phyloP scores from a whole-genome alignment of 2,113 vertebrate species.

The Struthidea cinerea region DNA sequence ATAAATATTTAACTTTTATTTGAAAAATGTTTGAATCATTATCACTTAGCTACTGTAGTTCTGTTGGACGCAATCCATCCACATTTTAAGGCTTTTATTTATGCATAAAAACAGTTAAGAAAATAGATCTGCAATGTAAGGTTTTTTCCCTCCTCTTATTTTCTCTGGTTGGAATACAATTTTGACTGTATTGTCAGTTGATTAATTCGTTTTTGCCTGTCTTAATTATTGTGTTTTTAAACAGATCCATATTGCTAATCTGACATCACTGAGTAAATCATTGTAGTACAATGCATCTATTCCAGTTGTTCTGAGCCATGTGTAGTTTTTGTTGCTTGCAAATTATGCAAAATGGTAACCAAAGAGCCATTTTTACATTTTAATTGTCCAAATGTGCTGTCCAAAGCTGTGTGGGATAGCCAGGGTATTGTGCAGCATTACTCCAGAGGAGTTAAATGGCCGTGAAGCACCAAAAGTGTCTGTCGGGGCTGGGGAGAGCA shows the following conservation, averaged over 20 bases:
- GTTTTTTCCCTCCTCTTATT: slow-evolving; percentile 53
- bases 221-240: slow-evolving; percentile 78
- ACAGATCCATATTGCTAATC: slow-evolving; percentile 77
- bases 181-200: slow-evolving; percentile 70
- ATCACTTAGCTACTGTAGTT: slow-evolving; percentile 83
- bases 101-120: slow-evolving; percentile 77
- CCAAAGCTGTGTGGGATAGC: slow-evolving; percentile 50
- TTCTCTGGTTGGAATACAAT: slow-evolving; percentile 63
- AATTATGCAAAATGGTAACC: slow-evolving; percentile 57
- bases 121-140: slow-evolving; percentile 68
- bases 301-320: slow-evolving; percentile 26
- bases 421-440: slow-evolving; percentile 42
- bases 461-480: slow-evolving; percentile 56
- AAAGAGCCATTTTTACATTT: slow-evolving; percentile 68
- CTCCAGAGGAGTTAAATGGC: slow-evolving; percentile 54
- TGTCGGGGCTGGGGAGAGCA: slow-evolving; percentile 34
- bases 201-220: slow-evolving; percentile 74
- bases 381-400: slow-evolving; percentile 64
- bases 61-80: slow-evolving; percentile 79
- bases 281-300: slow-evolving; percentile 58
- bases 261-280: slow-evolving; percentile 75
- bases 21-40: slow-evolving; percentile 85
- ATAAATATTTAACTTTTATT: slow-evolving; percentile 87
- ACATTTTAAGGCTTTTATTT: slow-evolving; percentile 80
- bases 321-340: slow-evolving; percentile 43